A percentile compares a stretch with the other conserved stretches of the same genome.
These are phyloP conservation scores for Hyposoter didymator DNA, from an alignment of 2,888 invertebrate genomes.

Conservation along the genomic window DNA sequence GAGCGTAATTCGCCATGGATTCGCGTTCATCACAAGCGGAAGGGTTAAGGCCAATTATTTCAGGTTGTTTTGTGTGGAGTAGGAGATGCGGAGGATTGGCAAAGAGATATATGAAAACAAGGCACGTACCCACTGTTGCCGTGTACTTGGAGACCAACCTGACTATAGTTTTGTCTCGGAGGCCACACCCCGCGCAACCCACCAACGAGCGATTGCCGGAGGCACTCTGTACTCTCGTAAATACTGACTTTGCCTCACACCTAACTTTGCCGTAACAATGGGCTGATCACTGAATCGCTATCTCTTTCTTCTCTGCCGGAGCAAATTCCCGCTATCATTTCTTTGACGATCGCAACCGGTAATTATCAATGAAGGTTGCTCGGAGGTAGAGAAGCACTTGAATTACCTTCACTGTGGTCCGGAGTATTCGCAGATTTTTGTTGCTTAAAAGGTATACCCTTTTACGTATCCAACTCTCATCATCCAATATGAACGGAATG, in stretches of 20 bases:
- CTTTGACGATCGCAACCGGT: not conserved
- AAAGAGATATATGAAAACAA: conserved; percentile 18
- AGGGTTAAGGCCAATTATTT: conserved; percentile 64
- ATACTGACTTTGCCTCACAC: conserved; percentile 72
- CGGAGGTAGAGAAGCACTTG: not conserved
- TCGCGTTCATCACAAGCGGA: conserved; percentile 26
- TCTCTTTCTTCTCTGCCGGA: not conserved
- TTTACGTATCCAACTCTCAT: not conserved
- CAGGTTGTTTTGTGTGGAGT: conserved; percentile 29
- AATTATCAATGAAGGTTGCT: not conserved
- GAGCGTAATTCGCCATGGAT: conserved; percentile 9
- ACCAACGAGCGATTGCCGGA: conserved; percentile 72
- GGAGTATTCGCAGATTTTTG: not conserved
- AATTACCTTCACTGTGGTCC: not conserved
- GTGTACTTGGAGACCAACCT: conserved; percentile 57
- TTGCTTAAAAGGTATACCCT: not conserved
- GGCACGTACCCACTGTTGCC: not conserved
- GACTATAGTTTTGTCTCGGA: conserved; percentile 74
- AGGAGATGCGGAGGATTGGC: conserved; percentile 20
- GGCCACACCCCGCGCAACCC: conserved; percentile 79
- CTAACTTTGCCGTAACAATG: conserved; percentile 76
- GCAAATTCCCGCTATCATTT: not conserved
- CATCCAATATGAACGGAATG: not conserved
- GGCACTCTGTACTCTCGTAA: conserved; percentile 68
- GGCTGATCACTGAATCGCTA: conserved; percentile 69